phyloP scores from a whole-genome alignment of 2,888 invertebrate species.

The Mythimna impura region DNA sequence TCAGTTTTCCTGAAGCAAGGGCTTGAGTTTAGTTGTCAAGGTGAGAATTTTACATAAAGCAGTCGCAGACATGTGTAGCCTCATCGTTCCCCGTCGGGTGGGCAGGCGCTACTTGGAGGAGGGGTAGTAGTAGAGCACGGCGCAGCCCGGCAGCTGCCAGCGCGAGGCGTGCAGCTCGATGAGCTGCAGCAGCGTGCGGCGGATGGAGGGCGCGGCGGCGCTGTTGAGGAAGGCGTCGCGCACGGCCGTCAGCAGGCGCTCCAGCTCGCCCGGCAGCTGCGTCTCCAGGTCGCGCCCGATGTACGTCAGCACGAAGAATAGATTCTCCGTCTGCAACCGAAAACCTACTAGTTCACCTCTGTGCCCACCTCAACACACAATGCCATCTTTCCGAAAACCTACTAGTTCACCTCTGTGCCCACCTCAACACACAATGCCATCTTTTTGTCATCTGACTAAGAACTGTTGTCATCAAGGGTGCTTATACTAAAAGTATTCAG shows the following conservation, averaged over 20 bases:
- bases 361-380: neutral
- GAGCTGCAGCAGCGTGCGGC: conserved; percentile 96
- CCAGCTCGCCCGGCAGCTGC: conserved; percentile 95
- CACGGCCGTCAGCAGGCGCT: conserved; percentile 94
- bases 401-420: too few relatives aligned
- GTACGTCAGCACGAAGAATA: conserved; percentile 96
- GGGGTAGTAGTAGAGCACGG: conserved; percentile 97
- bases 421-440: neutral
- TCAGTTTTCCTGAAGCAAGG: too few relatives aligned
- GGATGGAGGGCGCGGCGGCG: conserved; percentile 93
- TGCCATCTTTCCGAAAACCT: neutral
- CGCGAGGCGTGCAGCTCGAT: conserved; percentile 97
- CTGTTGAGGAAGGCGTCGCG: conserved; percentile 96
- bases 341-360: too few relatives aligned
- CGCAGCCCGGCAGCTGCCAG: conserved; percentile 97
- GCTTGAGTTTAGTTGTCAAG: too few relatives aligned
- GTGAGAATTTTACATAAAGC: too few relatives aligned
- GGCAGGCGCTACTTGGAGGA: conserved; percentile 82
- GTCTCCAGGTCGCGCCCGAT: conserved; percentile 96
- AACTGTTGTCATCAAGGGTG: too few relatives aligned
- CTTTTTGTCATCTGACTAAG: neutral
- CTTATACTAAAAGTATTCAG: too few relatives aligned
- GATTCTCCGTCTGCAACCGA: conserved; percentile 93
- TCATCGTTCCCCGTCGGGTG: neutral
- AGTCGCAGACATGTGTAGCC: too few relatives aligned